phyloP scores from a whole-genome alignment of 2,888 invertebrate genomes.

The Mactromeris polynyma region DNA sequence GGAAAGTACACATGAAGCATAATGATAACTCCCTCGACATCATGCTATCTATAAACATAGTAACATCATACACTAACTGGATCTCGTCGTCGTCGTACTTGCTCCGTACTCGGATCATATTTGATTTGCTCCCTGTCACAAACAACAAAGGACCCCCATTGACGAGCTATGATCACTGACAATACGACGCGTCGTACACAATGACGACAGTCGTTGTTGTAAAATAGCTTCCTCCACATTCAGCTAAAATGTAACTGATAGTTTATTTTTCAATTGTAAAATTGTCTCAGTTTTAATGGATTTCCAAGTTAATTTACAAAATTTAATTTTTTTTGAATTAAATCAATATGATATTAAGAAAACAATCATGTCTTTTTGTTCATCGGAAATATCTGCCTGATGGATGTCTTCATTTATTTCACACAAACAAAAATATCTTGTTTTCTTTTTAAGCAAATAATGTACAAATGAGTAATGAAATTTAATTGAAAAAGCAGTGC shows the following conservation, averaged over 20 bases:
- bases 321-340: slow-evolving; percentile 3
- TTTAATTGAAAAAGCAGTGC: not conserved
- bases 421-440: not conserved
- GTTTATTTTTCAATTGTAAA: slow-evolving; percentile 22
- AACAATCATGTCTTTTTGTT: not conserved
- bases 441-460: not conserved
- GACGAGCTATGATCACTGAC: slow-evolving; percentile 36
- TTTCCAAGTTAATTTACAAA: slow-evolving; percentile 18
- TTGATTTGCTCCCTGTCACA: slow-evolving; percentile 59
- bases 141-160: slow-evolving; percentile 64
- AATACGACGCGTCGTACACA: slow-evolving; percentile 22
- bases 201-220: slow-evolving; percentile 49
- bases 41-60: slow-evolving; percentile 55
- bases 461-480: not conserved
- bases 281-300: slow-evolving; percentile 19
- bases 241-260: slow-evolving; percentile 47
- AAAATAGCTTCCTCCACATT: slow-evolving; percentile 44
- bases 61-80: slow-evolving; percentile 25
- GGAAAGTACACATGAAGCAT: not conserved
- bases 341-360: slow-evolving; percentile 18
- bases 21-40: slow-evolving; percentile 18
- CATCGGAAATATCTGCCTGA: not conserved
- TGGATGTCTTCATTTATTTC: not conserved
- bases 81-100: not conserved
- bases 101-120: slow-evolving; percentile 34